phyloP scores from a whole-genome alignment of 2,113 vertebrate genomes.

The Dicaeum eximium region DNA sequence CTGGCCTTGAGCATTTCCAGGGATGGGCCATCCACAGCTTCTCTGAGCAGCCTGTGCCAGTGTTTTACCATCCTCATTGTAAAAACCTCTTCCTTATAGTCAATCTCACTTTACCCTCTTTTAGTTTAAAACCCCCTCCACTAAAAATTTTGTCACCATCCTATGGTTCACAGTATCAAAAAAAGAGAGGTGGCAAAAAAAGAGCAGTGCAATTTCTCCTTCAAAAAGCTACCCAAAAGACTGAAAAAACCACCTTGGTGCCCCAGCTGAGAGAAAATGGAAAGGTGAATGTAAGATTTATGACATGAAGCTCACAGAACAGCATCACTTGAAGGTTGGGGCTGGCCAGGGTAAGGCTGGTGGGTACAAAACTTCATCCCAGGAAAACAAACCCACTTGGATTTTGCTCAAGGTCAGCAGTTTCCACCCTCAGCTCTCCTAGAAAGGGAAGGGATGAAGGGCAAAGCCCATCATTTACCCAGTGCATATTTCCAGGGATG shows the following conservation, averaged over 20 bases:
- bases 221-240: background rate
- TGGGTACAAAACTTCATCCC: background rate
- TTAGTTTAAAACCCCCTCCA: accelerated
- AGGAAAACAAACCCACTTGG: background rate
- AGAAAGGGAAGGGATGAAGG: background rate
- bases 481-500: background rate
- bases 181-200: background rate
- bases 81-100: background rate
- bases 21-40: background rate
- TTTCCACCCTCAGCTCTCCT: background rate
- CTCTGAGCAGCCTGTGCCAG: background rate
- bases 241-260: background rate
- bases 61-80: background rate
- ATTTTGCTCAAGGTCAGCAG: background rate
- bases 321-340: background rate
- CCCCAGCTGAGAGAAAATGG: background rate
- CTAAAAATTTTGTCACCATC: background rate
- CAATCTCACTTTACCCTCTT: too few species aligned
- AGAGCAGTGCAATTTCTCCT: background rate
- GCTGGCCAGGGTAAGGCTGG: background rate
- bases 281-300: background rate
- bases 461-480: background rate
- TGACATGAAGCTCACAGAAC: background rate
- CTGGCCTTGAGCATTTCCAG: background rate
- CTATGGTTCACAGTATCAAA: too few species aligned